These are phyloP conservation scores for Colistium nudipinnis DNA, from an alignment of 2,113 vertebrate species.

Conservation along the genomic window DNA sequence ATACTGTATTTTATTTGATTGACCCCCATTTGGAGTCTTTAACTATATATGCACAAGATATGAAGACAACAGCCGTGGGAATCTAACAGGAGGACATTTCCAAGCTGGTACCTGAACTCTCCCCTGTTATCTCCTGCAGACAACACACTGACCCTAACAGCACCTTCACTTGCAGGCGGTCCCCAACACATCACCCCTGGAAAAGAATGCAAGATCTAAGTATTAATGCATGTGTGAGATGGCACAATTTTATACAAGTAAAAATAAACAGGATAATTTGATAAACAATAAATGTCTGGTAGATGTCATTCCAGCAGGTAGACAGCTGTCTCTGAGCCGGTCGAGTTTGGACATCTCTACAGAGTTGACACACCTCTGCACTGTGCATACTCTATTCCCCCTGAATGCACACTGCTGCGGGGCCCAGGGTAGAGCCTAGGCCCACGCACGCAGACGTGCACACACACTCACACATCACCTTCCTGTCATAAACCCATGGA, in stretches of 20 bases:
- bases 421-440: constrained; percentile 75
- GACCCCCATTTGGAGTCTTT: too few species aligned
- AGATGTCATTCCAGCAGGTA: constrained; percentile 70
- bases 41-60: background rate
- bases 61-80: too few species aligned
- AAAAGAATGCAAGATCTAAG: constrained; percentile 4
- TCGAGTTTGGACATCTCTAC: constrained; percentile 69
- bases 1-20: constrained; percentile 7
- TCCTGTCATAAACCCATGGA: constrained; percentile 74
- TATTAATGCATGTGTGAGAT: constrained; percentile 12
- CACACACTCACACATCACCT: constrained; percentile 59
- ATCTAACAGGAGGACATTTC: background rate
- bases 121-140: constrained; percentile 59
- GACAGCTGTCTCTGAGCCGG: constrained; percentile 65
- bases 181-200: constrained; percentile 73
- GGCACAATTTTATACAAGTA: constrained; percentile 8
- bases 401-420: constrained; percentile 69
- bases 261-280: constrained; percentile 20
- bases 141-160: too few species aligned
- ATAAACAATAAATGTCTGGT: constrained; percentile 11
- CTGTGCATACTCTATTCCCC: constrained; percentile 74
- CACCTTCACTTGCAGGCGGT: constrained; percentile 59
- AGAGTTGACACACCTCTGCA: constrained; percentile 66
- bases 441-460: constrained; percentile 40
- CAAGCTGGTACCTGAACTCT: constrained; percentile 59